Percentiles rank a stretch among this genome's conserved stretches.
Conservation (phyloP, 1,140 invertebrate species). For the Drosophila miranda region DNA sequence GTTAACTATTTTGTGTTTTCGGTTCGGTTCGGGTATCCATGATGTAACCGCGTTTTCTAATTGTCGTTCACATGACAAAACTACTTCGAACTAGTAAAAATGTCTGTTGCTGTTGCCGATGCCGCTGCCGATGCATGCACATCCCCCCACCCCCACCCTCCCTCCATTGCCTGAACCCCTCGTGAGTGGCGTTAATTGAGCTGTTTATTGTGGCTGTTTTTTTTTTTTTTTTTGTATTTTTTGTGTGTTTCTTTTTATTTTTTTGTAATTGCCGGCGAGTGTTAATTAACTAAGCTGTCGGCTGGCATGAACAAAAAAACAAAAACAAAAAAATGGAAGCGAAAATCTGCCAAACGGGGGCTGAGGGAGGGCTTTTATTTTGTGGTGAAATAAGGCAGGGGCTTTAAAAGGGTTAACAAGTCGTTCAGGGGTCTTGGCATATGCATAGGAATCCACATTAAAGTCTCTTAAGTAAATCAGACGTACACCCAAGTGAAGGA, state of each 20-base stretch:
- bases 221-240: conserved; percentile 15
- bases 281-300: conserved; percentile 61
- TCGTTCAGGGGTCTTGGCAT: no score
- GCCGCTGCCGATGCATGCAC: conserved; percentile 60
- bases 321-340: conserved; percentile 20
- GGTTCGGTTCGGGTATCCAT: conserved; percentile 35
- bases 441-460: no score
- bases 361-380: no score
- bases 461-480: no score
- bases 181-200: conserved; percentile 75
- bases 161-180: conserved; percentile 6
- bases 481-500: no score
- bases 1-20: not conserved
- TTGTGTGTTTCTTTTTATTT: conserved; percentile 19
- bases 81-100: conserved; percentile 71
- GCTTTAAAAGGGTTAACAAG: no score
- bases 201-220: conserved; percentile 67
- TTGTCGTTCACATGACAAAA: conserved; percentile 67
- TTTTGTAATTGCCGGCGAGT: conserved; percentile 52
- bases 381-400: no score
- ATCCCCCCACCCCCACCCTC: not conserved
- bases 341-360: not conserved
- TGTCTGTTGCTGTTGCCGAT: conserved; percentile 24
- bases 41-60: conserved; percentile 69
- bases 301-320: conserved; percentile 40